Conservation (phyloP, 2,113 vertebrate genomes). For the Eonycteris spelaea region DNA sequence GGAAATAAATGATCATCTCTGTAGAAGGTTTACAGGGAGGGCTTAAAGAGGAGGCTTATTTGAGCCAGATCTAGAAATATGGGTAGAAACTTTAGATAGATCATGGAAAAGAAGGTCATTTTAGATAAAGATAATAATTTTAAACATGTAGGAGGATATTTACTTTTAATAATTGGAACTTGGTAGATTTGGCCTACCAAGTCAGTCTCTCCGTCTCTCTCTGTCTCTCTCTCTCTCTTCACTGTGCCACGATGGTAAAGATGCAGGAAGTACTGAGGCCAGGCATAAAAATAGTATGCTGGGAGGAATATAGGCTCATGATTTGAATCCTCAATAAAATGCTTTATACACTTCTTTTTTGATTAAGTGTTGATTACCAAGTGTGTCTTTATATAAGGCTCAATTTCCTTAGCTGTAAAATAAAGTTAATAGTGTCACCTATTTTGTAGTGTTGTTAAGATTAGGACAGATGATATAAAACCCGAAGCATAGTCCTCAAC, state of each 20-base stretch:
- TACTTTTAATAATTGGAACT: background rate
- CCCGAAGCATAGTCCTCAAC: background rate
- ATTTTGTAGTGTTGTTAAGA: background rate
- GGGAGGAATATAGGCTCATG: background rate
- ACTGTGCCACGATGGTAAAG: background rate
- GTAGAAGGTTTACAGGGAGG: background rate
- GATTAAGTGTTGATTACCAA: background rate
- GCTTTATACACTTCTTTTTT: background rate
- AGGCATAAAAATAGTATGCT: background rate
- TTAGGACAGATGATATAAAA: background rate
- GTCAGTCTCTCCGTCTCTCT: no score
- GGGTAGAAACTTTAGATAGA: background rate
- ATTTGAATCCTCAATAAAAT: background rate
- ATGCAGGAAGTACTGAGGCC: background rate
- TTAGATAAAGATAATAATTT: background rate
- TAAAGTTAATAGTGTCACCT: background rate
- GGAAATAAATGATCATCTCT: background rate
- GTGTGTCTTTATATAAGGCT: background rate
- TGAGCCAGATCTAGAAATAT: background rate
- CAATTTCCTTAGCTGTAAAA: background rate
- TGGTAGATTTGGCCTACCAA: background rate
- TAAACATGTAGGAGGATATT: background rate
- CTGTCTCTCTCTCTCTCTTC: background rate
- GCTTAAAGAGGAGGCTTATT: background rate
- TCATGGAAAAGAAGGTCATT: background rate